These are phyloP conservation scores for Ommatoiulus sabulosus DNA, from an alignment of 2,888 invertebrate species.

Conservation along the genomic window DNA sequence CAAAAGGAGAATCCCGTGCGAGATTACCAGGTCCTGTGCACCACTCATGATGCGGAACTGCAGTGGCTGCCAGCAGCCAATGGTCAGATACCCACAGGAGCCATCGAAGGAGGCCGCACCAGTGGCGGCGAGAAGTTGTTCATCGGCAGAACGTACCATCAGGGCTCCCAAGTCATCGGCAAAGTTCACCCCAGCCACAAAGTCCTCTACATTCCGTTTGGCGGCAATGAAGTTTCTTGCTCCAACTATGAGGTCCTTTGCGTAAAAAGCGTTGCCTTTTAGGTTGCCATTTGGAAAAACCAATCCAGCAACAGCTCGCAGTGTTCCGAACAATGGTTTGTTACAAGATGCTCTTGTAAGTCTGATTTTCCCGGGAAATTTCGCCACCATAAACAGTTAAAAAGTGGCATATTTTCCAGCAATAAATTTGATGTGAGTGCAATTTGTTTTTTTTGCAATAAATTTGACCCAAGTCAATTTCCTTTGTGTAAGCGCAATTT, in stretches of 20 bases:
- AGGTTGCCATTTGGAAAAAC: too few species aligned
- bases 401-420: too few species aligned
- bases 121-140: constrained; percentile 51
- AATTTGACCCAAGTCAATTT: too few species aligned
- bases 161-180: constrained; percentile 55
- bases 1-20: neutral
- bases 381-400: too few species aligned
- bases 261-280: constrained; percentile 13
- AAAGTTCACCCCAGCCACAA: constrained; percentile 57
- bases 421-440: too few species aligned
- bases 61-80: constrained; percentile 49
- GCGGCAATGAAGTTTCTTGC: constrained; percentile 53
- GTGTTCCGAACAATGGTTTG: too few species aligned
- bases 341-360: too few species aligned
- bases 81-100: constrained; percentile 57
- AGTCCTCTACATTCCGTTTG: constrained; percentile 57
- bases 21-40: constrained; percentile 35
- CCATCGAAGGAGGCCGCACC: constrained; percentile 57
- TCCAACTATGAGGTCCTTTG: constrained; percentile 57
- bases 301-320: too few species aligned
- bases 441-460: too few species aligned
- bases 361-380: too few species aligned
- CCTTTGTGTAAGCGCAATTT: too few species aligned
- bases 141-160: constrained; percentile 56
- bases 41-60: neutral